Conservation (phyloP, 2,797 vertebrate species). For the Hypotaenidia philippensis region DNA sequence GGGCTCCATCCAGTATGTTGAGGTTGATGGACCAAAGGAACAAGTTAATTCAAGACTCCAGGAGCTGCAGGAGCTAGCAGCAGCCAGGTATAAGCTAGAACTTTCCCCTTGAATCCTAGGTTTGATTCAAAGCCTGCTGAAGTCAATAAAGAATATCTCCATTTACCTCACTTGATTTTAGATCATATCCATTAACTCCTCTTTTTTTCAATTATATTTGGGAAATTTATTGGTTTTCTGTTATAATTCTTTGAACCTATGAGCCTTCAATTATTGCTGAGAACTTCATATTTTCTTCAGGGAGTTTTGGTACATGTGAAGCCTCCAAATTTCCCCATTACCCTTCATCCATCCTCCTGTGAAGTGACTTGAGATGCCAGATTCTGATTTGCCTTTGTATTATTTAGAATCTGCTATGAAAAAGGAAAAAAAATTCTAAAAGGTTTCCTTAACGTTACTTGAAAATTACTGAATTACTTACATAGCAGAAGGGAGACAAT, state of each 20-base stretch:
- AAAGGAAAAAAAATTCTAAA: neutral
- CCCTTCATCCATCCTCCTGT: neutral
- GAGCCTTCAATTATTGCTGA: neutral
- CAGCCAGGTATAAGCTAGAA: slow-evolving; percentile 77
- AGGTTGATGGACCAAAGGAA: slow-evolving; percentile 77
- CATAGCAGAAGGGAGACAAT: neutral
- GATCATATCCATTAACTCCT: neutral
- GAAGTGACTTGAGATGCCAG: neutral
- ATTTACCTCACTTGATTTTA: neutral
- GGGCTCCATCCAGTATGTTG: slow-evolving; percentile 63
- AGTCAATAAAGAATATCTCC: neutral
- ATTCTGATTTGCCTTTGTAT: neutral
- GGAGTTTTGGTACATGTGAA: neutral
- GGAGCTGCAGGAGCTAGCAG: slow-evolving; percentile 80
- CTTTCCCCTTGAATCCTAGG: neutral
- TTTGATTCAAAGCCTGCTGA: neutral
- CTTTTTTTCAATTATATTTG: neutral
- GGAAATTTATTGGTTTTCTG: neutral
- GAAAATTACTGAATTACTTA: neutral
- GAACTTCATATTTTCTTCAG: neutral
- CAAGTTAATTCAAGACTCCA: slow-evolving; percentile 78
- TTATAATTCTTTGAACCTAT: neutral
- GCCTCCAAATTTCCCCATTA: neutral
- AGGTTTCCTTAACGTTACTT: neutral
- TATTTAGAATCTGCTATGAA: neutral